These are phyloP conservation scores for Odobenus rosmarus DNA, from an alignment of 2,113 vertebrate genomes.

Conservation along the genomic window DNA sequence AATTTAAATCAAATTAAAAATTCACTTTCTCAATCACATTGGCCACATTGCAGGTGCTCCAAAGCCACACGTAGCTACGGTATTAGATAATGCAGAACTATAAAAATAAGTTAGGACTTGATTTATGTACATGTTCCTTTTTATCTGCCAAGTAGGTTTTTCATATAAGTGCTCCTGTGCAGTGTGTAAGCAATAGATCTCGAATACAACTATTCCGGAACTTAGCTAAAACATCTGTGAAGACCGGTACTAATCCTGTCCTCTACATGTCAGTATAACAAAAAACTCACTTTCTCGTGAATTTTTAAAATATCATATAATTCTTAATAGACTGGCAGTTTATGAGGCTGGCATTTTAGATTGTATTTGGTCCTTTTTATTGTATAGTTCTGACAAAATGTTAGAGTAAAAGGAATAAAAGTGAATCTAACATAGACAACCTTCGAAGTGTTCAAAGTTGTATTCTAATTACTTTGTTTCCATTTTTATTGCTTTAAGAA, in stretches of 20 bases:
- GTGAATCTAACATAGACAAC: background rate
- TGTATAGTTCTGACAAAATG: background rate
- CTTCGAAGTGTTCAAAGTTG: background rate
- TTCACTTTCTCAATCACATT: background rate
- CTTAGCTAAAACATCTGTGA: background rate
- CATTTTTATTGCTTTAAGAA: constrained; percentile 1
- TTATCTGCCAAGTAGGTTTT: background rate
- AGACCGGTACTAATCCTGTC: background rate
- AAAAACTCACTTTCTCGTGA: background rate
- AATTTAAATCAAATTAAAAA: constrained; percentile 26
- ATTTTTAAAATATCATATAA: constrained; percentile 19
- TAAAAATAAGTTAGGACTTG: background rate
- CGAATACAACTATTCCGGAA: background rate
- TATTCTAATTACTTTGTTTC: background rate
- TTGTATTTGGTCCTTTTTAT: background rate
- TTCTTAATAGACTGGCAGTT: background rate
- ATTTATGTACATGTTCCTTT: background rate
- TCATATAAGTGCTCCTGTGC: background rate
- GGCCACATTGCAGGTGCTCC: background rate
- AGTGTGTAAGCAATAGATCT: background rate
- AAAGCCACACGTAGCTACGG: background rate
- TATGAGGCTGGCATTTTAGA: background rate
- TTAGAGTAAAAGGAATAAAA: constrained; percentile 9
- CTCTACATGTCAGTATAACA: background rate
- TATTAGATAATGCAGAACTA: background rate